A percentile compares a stretch with the other conserved stretches of the same genome.
Conservation (phyloP, 2,888 invertebrate species). For the Clanis bilineata region DNA sequence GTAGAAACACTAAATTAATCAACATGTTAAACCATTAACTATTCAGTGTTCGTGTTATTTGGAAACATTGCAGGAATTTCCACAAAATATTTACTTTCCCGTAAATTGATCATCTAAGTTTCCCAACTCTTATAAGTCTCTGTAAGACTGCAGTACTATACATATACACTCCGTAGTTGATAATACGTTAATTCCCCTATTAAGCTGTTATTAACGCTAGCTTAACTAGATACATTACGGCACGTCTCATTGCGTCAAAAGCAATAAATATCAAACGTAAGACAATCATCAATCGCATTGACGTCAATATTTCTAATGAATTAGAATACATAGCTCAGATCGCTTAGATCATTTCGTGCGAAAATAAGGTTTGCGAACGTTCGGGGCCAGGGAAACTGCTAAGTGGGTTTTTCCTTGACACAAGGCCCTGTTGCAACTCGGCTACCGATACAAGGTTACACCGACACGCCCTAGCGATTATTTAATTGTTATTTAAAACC, state of each 20-base stretch:
- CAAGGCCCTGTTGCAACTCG: slow-evolving; percentile 77
- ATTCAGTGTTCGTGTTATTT: no score
- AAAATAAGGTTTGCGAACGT: slow-evolving; percentile 45
- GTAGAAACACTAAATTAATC: no score
- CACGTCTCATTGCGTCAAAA: slow-evolving; percentile 7
- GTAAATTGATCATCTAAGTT: neutral
- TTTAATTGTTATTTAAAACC: slow-evolving; percentile 78
- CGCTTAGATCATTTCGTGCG: slow-evolving; percentile 13
- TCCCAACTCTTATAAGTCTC: no score
- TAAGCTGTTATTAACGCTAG: neutral
- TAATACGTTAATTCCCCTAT: neutral
- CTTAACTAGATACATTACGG: slow-evolving; percentile 1
- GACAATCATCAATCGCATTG: neutral
- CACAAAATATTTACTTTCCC: no score
- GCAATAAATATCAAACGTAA: neutral
- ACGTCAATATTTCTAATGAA: slow-evolving; percentile 10
- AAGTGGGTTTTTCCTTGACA: slow-evolving; percentile 81
- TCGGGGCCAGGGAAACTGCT: slow-evolving; percentile 78
- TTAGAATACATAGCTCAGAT: neutral
- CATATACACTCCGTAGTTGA: no score
- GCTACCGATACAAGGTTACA: slow-evolving; percentile 76
- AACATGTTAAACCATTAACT: no score
- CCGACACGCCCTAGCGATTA: slow-evolving; percentile 79
- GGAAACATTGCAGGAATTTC: no score
- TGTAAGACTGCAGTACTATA: no score